Base-by-base conservation (phyloP, 2,888 invertebrate species). In the Fragum whitleyi region DNA sequence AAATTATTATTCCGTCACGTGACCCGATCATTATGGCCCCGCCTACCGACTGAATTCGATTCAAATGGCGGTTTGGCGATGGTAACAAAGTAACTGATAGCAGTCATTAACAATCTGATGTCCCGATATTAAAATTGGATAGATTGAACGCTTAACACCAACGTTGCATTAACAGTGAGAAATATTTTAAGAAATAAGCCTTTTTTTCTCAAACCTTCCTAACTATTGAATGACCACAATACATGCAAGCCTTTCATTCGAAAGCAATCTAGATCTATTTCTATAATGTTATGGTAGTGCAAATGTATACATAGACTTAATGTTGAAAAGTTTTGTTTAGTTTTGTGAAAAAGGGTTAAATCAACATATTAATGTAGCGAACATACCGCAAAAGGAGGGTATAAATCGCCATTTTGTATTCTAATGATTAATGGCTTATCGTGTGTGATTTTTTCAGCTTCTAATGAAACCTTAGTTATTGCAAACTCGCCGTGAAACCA, bases 1-100 rank as follows among this genome's bases (percentile, higher is more conserved):
- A 79, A 77, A 83, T 83, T 77, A 79, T 59, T 55, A 72, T 16
- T 36, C 16, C 28, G 47, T 80, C 83, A 83, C 77, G 79, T 83
- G 79, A 72, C 69, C 14, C 29, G 69, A 42, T 73, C 62, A 42
- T n/a, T 47, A 23, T 29, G 32, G n/a, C 42, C 74, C 69, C 74
- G 70, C 83, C 83, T 68, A 74, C 36, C 61, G 42, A 61, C 67
- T 61, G 57, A 59, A 42, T 55, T 68, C 57, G 19, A 59, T 28
- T 29, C 51, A 59, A 32, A 7, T 23, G 47, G 19, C 42, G 74
- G 74, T 53, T 57, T 55, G 23, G 32, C 70, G 62, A 51, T 77
- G 61, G 36, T 51, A 32, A 28, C 72, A 26, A 61, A 75, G 83
- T 69, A 83, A 83, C 59, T 28, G 74, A 83, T 62, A 76, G 74